These are phyloP conservation scores for Rhineura floridana DNA, from an alignment of 2,113 vertebrate genomes.

Conservation along the genomic window DNA sequence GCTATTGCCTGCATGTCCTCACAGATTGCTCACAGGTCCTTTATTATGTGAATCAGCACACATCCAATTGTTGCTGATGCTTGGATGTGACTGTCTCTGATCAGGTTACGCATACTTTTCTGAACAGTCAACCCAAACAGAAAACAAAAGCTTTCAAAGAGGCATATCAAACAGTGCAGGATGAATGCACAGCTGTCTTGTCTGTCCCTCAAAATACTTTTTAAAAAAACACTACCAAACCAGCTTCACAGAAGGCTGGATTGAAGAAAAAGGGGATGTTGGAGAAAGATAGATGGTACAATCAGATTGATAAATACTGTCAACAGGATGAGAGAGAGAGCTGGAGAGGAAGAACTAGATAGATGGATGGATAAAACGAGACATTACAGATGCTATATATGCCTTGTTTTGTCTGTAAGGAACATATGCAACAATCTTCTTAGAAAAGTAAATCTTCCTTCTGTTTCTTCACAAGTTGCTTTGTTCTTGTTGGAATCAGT, in stretches of 20 bases:
- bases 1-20: not conserved
- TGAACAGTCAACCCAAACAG: conserved; percentile 26
- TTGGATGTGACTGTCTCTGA: not conserved
- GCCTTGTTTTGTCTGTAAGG: not conserved
- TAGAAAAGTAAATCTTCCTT: conserved; percentile 9
- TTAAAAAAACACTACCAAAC: not conserved
- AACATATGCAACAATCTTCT: not conserved
- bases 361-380: conserved; percentile 21
- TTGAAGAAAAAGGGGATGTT: conserved; percentile 28
- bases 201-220: conserved; percentile 16
- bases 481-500: not conserved
- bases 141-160: conserved; percentile 27
- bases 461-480: conserved; percentile 1
- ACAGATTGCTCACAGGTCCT: not conserved
- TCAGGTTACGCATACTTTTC: conserved; percentile 15
- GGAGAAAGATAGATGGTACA: conserved; percentile 23
- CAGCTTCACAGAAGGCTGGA: not conserved
- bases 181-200: conserved; percentile 33
- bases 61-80: not conserved
- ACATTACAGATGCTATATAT: not conserved
- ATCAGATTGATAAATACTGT: conserved; percentile 30
- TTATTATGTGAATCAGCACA: not conserved
- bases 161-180: conserved; percentile 21
- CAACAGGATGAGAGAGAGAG: conserved; percentile 19
- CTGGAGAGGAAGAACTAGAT: conserved; percentile 1